A percentile compares a stretch with the other conserved stretches of the same genome.
phyloP scores from a whole-genome alignment of 2,113 vertebrate genomes.

The Axis porcinus region DNA sequence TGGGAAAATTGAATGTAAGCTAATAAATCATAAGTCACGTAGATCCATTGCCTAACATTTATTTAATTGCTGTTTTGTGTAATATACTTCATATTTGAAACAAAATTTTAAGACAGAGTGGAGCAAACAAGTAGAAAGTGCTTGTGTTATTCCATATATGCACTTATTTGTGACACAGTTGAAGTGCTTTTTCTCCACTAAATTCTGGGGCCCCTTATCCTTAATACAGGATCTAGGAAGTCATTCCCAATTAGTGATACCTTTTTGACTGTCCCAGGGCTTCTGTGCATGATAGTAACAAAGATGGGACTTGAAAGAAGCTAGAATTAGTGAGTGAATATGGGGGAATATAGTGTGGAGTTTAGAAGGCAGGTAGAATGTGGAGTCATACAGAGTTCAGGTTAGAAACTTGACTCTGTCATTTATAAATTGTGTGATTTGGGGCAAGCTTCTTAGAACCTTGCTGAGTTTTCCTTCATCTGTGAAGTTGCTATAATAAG shows the following conservation, averaged over 20 bases:
- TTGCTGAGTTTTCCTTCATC: not conserved
- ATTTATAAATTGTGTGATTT: not conserved
- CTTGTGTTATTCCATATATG: not conserved
- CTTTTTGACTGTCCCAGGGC: not conserved
- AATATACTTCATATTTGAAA: not conserved
- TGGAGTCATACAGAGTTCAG: not conserved
- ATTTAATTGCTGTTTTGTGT: constrained; percentile 24
- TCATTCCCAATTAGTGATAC: not conserved
- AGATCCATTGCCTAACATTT: not conserved
- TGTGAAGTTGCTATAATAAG: not conserved
- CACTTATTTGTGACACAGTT: not conserved
- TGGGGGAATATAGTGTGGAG: not conserved
- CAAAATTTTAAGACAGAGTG: not conserved
- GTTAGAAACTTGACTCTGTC: not conserved
- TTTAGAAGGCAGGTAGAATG: not conserved
- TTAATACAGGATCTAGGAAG: not conserved
- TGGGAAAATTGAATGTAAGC: not conserved
- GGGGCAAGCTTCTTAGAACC: not conserved
- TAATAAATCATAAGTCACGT: constrained; percentile 13
- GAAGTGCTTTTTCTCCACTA: not conserved
- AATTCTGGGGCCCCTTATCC: not conserved
- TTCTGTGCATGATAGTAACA: not conserved
- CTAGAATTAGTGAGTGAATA: not conserved
- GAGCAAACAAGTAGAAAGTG: not conserved
- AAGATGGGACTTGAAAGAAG: not conserved